A percentile compares a stretch with the other conserved stretches of the same genome.
Conservation (phyloP, 2,888 invertebrate species). For the Mystacides longicornis region DNA sequence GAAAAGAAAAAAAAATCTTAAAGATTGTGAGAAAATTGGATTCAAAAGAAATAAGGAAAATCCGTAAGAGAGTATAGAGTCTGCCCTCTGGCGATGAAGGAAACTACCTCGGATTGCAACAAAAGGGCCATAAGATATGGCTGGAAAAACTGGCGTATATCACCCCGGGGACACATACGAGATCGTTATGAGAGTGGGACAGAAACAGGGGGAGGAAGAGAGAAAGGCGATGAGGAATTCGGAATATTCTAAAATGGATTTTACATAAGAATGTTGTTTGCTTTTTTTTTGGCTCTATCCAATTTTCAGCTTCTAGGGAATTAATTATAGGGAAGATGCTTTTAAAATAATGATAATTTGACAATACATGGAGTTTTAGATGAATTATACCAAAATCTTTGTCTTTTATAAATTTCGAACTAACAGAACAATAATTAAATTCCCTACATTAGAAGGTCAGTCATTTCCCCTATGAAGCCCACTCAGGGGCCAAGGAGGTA, state of each 20-base stretch:
- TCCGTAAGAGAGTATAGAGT: conserved; percentile 8
- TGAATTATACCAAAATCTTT: no score
- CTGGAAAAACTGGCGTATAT: conserved; percentile 47
- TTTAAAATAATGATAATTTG: no score
- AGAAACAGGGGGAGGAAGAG: background rate
- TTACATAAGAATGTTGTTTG: no score
- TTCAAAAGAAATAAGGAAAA: background rate
- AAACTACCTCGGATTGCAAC: conserved; percentile 49
- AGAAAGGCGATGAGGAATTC: background rate
- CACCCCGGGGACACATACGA: conserved; percentile 37
- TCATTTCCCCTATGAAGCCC: no score
- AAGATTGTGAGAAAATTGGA: background rate
- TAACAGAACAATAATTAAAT: no score
- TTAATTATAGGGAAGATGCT: no score
- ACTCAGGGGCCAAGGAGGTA: no score
- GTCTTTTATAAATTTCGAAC: no score
- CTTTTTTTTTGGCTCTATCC: no score
- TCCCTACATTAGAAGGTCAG: no score
- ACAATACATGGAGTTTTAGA: no score
- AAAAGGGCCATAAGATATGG: conserved; percentile 53
- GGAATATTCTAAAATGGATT: background rate
- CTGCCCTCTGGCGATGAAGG: conserved; percentile 45
- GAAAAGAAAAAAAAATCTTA: background rate
- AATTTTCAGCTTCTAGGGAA: no score
- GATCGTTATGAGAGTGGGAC: conserved; percentile 8